Percentiles rank a stretch among this genome's conserved stretches.
Conservation (phyloP, 2,113 vertebrate genomes). For the Kryptolebias marmoratus region DNA sequence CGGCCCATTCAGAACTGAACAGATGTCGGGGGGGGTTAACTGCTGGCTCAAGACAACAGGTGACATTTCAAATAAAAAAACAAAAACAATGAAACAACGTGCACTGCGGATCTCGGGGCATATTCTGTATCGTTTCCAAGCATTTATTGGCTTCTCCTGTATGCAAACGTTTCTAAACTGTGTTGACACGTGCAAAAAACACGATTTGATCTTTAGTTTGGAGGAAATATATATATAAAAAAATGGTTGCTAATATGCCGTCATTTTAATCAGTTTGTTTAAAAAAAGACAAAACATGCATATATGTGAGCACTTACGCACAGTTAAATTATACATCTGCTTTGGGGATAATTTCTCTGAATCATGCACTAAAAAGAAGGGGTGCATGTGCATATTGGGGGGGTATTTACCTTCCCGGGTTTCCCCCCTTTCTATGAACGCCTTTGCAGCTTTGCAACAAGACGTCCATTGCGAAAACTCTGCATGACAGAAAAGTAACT, state of each 20-base stretch:
- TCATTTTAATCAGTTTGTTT: too few species aligned
- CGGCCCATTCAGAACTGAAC: neutral
- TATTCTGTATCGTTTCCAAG: neutral
- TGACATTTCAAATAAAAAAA: neutral
- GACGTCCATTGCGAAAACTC: constrained; percentile 2
- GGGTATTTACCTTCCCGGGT: too few species aligned
- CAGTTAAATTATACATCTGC: neutral
- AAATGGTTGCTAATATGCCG: neutral
- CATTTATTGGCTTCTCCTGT: neutral
- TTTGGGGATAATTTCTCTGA: neutral
- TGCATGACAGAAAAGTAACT: neutral
- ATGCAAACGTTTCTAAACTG: neutral
- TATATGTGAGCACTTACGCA: neutral
- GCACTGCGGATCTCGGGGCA: neutral
- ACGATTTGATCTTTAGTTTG: neutral
- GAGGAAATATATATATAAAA: neutral
- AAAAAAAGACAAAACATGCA: neutral
- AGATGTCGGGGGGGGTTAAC: neutral
- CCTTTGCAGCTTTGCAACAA: neutral
- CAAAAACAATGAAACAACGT: neutral
- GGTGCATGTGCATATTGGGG: neutral
- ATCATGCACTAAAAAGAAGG: neutral
- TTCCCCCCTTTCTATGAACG: neutral
- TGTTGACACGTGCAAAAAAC: neutral
- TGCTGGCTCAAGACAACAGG: neutral